Conservation (phyloP, 37 sponge, comb jelly and placozoan genomes). For the Spongia lamella region DNA sequence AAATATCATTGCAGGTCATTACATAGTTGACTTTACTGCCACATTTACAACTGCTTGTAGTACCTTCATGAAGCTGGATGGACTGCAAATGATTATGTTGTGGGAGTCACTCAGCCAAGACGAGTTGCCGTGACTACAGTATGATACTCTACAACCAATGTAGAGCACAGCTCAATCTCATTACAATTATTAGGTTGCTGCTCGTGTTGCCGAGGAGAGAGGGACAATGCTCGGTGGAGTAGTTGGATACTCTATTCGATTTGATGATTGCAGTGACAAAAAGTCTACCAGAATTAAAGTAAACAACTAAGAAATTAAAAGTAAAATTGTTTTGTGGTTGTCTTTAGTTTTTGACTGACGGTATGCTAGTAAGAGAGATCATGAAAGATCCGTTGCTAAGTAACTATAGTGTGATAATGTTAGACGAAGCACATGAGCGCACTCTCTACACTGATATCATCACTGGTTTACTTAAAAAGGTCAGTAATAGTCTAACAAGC, state of each 20-base stretch:
- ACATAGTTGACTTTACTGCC: too few relatives aligned
- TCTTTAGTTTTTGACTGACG: constrained; percentile 90
- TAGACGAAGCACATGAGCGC: constrained; percentile 98
- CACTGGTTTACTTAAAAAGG: constrained; percentile 87
- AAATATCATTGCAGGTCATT: too few relatives aligned
- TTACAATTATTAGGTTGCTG: constrained; percentile 64
- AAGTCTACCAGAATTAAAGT: constrained; percentile 83
- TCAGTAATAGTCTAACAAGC: constrained; percentile 21
- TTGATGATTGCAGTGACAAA: constrained; percentile 80
- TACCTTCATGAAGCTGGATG: constrained; percentile 90
- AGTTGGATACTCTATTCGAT: constrained; percentile 90
- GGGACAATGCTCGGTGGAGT: constrained; percentile 78
- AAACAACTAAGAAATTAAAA: not conserved
- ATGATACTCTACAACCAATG: constrained; percentile 2
- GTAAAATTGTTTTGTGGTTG: not conserved
- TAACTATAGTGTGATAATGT: constrained; percentile 91
- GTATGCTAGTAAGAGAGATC: constrained; percentile 89
- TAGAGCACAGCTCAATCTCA: not conserved
- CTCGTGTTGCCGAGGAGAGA: constrained; percentile 85
- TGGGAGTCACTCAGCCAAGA: constrained; percentile 91
- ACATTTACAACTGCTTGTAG: too few relatives aligned
- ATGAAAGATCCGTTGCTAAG: constrained; percentile 94
- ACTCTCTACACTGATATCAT: constrained; percentile 90
- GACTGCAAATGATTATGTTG: constrained; percentile 62
- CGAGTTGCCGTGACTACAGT: constrained; percentile 87